Conservation (phyloP, 1,140 invertebrate species). For the Zaprionus davidi region DNA sequence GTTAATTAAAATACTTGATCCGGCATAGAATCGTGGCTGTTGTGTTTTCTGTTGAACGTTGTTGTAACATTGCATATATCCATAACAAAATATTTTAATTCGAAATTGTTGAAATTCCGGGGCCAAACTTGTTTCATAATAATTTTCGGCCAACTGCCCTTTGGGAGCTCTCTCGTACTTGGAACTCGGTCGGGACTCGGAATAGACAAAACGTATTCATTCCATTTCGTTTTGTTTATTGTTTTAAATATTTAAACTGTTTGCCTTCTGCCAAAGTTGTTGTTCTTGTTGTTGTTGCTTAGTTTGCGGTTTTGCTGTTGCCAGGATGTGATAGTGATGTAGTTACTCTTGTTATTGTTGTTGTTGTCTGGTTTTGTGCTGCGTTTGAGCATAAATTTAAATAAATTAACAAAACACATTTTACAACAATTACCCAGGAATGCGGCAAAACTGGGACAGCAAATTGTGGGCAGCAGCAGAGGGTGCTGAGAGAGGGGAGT, state of each 20-base stretch:
- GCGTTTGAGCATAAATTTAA: slow-evolving; percentile 67
- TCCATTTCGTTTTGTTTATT: slow-evolving; percentile 72
- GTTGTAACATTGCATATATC: neutral
- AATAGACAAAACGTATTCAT: slow-evolving; percentile 47
- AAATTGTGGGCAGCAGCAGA: neutral
- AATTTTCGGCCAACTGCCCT: slow-evolving; percentile 10
- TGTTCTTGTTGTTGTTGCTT: slow-evolving; percentile 40
- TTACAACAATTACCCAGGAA: slow-evolving; percentile 62
- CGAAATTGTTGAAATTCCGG: neutral
- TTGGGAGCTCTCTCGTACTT: slow-evolving; percentile 1
- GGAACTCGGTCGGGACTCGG: neutral
- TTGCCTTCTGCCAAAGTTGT: slow-evolving; percentile 34
- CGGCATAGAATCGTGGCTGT: neutral
- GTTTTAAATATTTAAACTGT: slow-evolving; percentile 69
- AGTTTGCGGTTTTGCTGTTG: slow-evolving; percentile 49
- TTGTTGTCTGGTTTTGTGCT: slow-evolving; percentile 29
- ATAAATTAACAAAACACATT: slow-evolving; percentile 78
- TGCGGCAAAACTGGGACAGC: slow-evolving; percentile 12
- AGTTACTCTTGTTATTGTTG: slow-evolving; percentile 21
- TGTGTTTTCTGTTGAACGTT: neutral
- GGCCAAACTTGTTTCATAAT: slow-evolving; percentile 31
- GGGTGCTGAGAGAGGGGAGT: neutral
- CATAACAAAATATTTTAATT: slow-evolving; percentile 22
- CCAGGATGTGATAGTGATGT: slow-evolving; percentile 41
- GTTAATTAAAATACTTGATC: slow-evolving; percentile 3